A percentile compares a stretch with the other conserved stretches of the same genome.
Conservation (phyloP, 2,797 vertebrate genomes). For the Champsocephalus gunnari region DNA sequence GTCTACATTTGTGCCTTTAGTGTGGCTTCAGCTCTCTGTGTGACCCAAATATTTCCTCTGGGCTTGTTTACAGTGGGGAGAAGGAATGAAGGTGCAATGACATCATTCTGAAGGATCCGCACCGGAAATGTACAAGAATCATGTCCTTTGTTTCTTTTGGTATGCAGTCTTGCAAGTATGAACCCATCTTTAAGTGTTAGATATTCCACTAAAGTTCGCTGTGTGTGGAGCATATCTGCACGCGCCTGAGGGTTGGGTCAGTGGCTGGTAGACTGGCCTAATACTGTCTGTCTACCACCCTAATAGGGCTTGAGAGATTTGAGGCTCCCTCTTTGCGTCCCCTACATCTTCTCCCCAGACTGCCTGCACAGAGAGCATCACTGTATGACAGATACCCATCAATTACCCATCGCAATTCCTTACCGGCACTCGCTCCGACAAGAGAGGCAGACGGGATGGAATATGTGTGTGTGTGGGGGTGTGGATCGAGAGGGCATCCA, state of each 20-base stretch:
- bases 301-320: slow-evolving; percentile 63
- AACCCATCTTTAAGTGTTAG: slow-evolving; percentile 8
- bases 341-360: slow-evolving; percentile 64
- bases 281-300: slow-evolving; percentile 57
- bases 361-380: slow-evolving; percentile 54
- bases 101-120: slow-evolving; percentile 35
- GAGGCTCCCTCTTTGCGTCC: slow-evolving; percentile 59
- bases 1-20: slow-evolving; percentile 38
- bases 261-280: slow-evolving; percentile 53
- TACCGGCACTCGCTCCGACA: slow-evolving; percentile 48
- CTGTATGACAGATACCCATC: slow-evolving; percentile 67
- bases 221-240: slow-evolving; percentile 31
- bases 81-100: slow-evolving; percentile 5
- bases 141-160: background rate
- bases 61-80: slow-evolving; percentile 34
- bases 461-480: slow-evolving; percentile 22
- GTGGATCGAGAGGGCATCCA: slow-evolving; percentile 42
- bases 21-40: slow-evolving; percentile 42
- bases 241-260: slow-evolving; percentile 63
- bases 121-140: slow-evolving; percentile 22
- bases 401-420: slow-evolving; percentile 65
- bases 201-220: slow-evolving; percentile 28
- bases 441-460: slow-evolving; percentile 35
- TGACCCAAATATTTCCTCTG: slow-evolving; percentile 65
- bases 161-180: background rate